These are phyloP conservation scores for Myotis brandtii DNA, from an alignment of 2,113 vertebrate species.

Conservation along the genomic window DNA sequence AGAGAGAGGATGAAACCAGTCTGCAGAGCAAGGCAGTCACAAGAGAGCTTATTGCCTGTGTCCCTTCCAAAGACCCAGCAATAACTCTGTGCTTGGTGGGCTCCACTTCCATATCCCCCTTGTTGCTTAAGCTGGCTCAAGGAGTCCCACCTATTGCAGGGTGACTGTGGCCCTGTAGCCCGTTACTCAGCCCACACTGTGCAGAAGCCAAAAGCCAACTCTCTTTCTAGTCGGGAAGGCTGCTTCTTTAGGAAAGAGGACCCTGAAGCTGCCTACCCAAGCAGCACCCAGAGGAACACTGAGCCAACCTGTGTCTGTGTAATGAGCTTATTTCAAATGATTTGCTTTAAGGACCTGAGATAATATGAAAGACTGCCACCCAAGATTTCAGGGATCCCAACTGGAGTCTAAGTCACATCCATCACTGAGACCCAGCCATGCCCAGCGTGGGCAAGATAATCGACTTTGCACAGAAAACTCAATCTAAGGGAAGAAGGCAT, in stretches of 20 bases:
- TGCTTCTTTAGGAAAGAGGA: constrained; percentile 39
- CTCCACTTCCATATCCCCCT: not conserved
- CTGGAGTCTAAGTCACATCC: not conserved
- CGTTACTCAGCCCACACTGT: not conserved
- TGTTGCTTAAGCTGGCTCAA: not conserved
- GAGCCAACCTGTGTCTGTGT: not conserved
- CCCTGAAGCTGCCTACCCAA: not conserved
- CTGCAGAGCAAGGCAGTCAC: not conserved
- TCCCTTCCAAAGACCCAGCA: not conserved
- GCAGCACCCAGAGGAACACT: constrained; percentile 21
- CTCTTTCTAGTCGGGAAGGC: not conserved
- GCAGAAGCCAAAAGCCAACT: not conserved
- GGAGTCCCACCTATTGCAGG: not conserved
- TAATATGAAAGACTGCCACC: not conserved
- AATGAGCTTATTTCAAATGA: constrained; percentile 28
- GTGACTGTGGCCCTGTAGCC: not conserved
- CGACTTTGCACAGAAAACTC: not conserved
- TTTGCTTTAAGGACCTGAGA: constrained; percentile 16
- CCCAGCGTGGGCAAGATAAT: not conserved
- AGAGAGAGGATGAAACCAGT: not conserved
- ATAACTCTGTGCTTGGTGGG: not conserved
- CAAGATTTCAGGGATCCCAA: not conserved
- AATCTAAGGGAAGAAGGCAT: not conserved
- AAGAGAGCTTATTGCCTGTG: not conserved
- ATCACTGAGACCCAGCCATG: not conserved